Conservation (phyloP, 2,113 vertebrate genomes). For the Natator depressus region DNA sequence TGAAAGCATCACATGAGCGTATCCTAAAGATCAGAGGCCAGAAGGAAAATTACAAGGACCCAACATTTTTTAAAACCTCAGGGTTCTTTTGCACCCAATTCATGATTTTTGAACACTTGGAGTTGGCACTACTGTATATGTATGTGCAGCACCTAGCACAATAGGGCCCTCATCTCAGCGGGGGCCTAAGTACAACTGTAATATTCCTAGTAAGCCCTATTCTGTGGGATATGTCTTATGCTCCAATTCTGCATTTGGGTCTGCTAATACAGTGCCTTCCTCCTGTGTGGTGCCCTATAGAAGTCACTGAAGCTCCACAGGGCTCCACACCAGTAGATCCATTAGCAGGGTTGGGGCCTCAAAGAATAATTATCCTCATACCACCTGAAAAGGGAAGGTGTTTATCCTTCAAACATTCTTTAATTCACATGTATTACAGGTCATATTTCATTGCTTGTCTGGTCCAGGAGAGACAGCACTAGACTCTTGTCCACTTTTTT, state of each 20-base stretch:
- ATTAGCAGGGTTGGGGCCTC: too few relatives aligned
- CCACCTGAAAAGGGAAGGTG: background rate
- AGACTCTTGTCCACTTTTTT: background rate
- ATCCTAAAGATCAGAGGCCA: slow-evolving; percentile 38
- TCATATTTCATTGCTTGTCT: background rate
- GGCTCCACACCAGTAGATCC: background rate
- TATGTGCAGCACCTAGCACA: too few relatives aligned
- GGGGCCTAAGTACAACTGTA: background rate
- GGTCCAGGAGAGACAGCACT: background rate
- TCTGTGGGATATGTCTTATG: background rate
- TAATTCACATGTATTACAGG: fast-evolving
- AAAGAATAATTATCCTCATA: too few relatives aligned
- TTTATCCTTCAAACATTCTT: background rate
- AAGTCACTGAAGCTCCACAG: background rate
- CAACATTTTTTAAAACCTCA: slow-evolving; percentile 1
- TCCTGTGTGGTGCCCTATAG: background rate
- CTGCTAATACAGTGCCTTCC: fast-evolving
- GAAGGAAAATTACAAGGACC: background rate
- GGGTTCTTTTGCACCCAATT: background rate
- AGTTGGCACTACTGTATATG: background rate
- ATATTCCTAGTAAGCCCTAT: background rate
- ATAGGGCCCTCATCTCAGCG: background rate
- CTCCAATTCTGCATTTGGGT: background rate
- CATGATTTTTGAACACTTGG: background rate
- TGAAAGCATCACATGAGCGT: background rate